Conservation (phyloP, 2,113 vertebrate genomes). For the Mugil cephalus region DNA sequence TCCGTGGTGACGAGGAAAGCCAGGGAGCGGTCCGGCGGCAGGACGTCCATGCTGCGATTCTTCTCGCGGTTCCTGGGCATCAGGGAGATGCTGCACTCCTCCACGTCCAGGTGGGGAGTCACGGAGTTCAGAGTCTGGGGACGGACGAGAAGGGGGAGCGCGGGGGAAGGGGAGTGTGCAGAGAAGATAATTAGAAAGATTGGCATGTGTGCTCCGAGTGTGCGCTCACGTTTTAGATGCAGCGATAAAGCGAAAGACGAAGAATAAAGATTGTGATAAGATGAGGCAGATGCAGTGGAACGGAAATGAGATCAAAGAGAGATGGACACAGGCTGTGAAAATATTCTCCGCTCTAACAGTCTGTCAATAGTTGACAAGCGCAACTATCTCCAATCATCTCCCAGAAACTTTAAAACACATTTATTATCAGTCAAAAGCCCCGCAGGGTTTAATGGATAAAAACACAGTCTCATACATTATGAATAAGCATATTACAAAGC, state of each 20-base stretch:
- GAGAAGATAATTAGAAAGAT: slow-evolving; percentile 38
- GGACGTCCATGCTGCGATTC: slow-evolving; percentile 96
- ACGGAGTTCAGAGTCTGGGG: slow-evolving; percentile 95
- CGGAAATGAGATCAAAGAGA: slow-evolving; percentile 55
- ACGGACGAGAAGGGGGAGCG: neutral
- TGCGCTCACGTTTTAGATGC: slow-evolving; percentile 27
- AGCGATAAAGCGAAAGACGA: slow-evolving; percentile 40
- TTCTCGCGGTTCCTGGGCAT: slow-evolving; percentile 95
- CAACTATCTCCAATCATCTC: slow-evolving; percentile 56
- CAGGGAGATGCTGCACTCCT: slow-evolving; percentile 96
- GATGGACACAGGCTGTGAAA: slow-evolving; percentile 44
- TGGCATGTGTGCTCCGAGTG: slow-evolving; percentile 10
- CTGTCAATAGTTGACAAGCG: slow-evolving; percentile 51
- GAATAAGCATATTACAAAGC: slow-evolving; percentile 65
- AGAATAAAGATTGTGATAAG: slow-evolving; percentile 46
- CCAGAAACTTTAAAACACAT: slow-evolving; percentile 58
- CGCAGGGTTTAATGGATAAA: slow-evolving; percentile 62
- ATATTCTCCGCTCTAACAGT: slow-evolving; percentile 37
- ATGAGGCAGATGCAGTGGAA: slow-evolving; percentile 40
- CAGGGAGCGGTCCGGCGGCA: slow-evolving; percentile 94
- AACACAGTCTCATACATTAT: slow-evolving; percentile 66
- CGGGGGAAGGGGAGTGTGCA: neutral
- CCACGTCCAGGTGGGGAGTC: slow-evolving; percentile 92
- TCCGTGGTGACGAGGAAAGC: slow-evolving; percentile 94
- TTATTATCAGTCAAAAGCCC: slow-evolving; percentile 53